Evolutionary conservation across 2,113 vertebrate species (phyloP), one percentile per base, ranked within the genome.

Genomic region (Colossoma macropomum): DNA sequence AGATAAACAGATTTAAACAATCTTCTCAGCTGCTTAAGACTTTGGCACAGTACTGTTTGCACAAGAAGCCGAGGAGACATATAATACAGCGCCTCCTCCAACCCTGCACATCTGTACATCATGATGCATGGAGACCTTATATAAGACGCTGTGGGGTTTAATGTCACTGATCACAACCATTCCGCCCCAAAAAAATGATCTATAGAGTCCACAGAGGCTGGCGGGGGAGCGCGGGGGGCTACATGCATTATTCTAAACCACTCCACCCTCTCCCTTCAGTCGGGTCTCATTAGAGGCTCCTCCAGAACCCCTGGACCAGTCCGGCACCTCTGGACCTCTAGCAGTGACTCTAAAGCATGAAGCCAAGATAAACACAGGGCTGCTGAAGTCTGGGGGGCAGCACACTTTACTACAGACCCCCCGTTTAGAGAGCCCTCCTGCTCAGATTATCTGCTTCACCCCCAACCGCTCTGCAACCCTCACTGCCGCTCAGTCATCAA

Each of bases 101-200:
- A 7, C 48, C 12, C 48, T 70, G 69, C 84, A 85, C 60, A 25
- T 82, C 73, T 45, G 41, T 6, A 45, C 41, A 45, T 45, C 1
- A 11, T 45, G 41, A 45, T 71, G 63, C 70, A 59, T 77, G 34
- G 56, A 28, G 60, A 62, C 81, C 32, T 77, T 72, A 85, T 73
- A 68, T 66, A 79, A 85, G 75, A 74, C 75, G 59, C 79, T 30
- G 28, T 77, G 41, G 75, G 34, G 28, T 72, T 48, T 73, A 48
- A 73, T 63, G 56, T 50, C 73, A 32, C 7, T 75, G 69, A 80
- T 71, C 38, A n/a, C 25, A 66, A 50, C 54, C 30, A 75, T 59
- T 72, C 70, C 48, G 72, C 3, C 48, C 23, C 45, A 19, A 72
- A n/a, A 34, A 50, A 28, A 48, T 4, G 4, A 41, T 21, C 66